Evolutionary conservation across 2,113 vertebrate species (phyloP).

Genomic region (human (Homo sapiens)): GRCh38 chr3:20604501-20605000

Average conservation of each 20-base stretch:
- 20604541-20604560: neutral
- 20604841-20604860: neutral
- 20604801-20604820: neutral
- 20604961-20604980: neutral
- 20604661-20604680: neutral
- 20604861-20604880: neutral
- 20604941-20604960: neutral
- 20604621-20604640: neutral
- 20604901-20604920: neutral
- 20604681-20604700: neutral
- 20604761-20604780: neutral
- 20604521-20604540: neutral
- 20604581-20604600: neutral
- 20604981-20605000: neutral
- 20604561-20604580: neutral
- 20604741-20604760: neutral
- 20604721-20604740: neutral
- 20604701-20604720: neutral
- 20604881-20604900: neutral
- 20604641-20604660: neutral
- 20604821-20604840: neutral
- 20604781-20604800: neutral
- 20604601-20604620: neutral
- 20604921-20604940: neutral
- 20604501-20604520: conserved; percentile 42